phyloP scores from a whole-genome alignment of 2,113 vertebrate genomes.

The Chaetodon auriga region DNA sequence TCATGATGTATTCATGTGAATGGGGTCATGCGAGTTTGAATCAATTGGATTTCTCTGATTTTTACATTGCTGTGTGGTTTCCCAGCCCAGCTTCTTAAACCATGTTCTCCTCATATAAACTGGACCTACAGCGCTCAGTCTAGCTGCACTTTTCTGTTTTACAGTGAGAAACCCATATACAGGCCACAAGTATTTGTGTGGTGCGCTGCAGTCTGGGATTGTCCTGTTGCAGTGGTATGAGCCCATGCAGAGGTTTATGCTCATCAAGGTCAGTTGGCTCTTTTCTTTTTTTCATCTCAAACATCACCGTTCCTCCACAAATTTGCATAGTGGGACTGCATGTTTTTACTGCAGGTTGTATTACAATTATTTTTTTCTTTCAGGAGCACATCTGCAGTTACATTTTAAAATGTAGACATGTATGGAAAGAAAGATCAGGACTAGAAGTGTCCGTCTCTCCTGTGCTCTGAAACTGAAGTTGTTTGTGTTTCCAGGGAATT shows the following conservation, averaged over 20 bases:
- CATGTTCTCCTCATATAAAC: not conserved
- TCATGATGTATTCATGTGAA: not conserved
- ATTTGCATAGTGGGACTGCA: not conserved
- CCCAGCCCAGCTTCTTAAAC: not conserved
- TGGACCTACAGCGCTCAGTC: not conserved
- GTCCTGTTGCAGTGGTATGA: conserved; percentile 99
- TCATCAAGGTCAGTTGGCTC: conserved; percentile 91
- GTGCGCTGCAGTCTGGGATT: conserved; percentile 95
- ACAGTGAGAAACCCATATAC: conserved; percentile 97
- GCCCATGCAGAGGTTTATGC: conserved; percentile 99
- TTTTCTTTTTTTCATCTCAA: not conserved
- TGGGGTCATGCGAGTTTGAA: not conserved
- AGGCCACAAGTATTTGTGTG: conserved; percentile 97
- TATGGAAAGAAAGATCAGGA: not conserved
- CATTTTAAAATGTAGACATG: not conserved
- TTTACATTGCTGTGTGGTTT: not conserved
- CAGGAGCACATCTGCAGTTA: not conserved
- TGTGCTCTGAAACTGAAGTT: not conserved
- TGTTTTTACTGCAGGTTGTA: not conserved
- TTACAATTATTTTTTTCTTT: not conserved
- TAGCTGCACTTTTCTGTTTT: not conserved
- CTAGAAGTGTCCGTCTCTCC: too few species aligned
- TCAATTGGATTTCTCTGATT: not conserved
- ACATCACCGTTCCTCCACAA: not conserved
- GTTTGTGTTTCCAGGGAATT: not conserved